phyloP scores from a whole-genome alignment of 1,140 invertebrate species.

The Pomacea maculata region DNA sequence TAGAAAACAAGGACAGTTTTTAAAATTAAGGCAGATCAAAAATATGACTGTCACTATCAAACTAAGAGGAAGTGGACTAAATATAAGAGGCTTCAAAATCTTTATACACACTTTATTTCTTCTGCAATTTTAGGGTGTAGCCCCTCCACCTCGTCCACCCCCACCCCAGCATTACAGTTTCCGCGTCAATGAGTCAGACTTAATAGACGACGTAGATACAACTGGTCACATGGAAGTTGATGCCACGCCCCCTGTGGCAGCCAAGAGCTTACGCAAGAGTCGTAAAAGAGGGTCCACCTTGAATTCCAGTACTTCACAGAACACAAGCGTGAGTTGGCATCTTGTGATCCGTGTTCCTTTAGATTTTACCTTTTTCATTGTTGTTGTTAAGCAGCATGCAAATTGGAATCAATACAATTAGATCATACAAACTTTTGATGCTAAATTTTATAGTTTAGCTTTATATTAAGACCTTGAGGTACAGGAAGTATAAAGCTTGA shows the following conservation, averaged over 20 bases:
- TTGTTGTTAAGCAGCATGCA: background rate
- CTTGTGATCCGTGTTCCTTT: background rate
- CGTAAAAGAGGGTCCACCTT: slow-evolving; percentile 32
- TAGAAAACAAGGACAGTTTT: too few relatives aligned
- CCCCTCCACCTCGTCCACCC: slow-evolving; percentile 18
- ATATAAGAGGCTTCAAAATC: too few relatives aligned
- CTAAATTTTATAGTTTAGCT: too few relatives aligned
- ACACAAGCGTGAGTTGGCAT: background rate
- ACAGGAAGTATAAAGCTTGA: too few relatives aligned
- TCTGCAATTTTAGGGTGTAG: slow-evolving; percentile 14
- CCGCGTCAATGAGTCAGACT: slow-evolving; percentile 9
- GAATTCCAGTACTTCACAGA: background rate
- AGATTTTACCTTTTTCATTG: background rate
- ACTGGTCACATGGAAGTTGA: slow-evolving; percentile 41
- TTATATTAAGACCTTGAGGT: too few relatives aligned
- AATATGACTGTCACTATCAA: too few relatives aligned
- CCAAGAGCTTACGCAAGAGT: slow-evolving; percentile 32
- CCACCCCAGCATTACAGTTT: slow-evolving; percentile 10
- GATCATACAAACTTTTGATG: too few relatives aligned
- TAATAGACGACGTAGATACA: slow-evolving; percentile 38
- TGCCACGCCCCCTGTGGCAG: slow-evolving; percentile 45
- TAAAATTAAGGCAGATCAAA: too few relatives aligned
- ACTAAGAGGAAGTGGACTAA: too few relatives aligned
- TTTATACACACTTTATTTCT: too few relatives aligned
- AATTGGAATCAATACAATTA: too few relatives aligned